Conservation (phyloP, 2,113 vertebrate species). For the Centropus unirufus region DNA sequence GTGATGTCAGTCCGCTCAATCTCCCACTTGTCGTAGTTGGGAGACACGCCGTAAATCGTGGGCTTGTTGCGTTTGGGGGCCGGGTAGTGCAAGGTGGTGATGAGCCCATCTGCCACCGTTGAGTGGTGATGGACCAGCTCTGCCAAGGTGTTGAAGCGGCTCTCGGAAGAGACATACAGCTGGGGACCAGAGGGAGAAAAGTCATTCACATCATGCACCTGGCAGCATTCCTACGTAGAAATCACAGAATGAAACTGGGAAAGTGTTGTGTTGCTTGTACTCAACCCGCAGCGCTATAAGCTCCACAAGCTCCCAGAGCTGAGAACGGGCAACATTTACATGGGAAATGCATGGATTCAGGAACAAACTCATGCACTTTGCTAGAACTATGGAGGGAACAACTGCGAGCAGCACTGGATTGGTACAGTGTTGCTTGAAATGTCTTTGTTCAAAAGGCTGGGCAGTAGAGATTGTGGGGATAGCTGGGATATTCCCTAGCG, state of each 20-base stretch:
- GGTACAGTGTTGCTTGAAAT: not conserved
- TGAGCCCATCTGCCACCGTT: slow-evolving; percentile 94
- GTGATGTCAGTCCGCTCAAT: slow-evolving; percentile 99
- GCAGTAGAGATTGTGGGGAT: not conserved
- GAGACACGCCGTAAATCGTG: slow-evolving; percentile 96
- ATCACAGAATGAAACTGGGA: fast-evolving
- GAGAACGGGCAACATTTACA: not conserved
- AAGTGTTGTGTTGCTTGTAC: not conserved
- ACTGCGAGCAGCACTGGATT: not conserved
- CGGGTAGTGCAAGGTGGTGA: slow-evolving; percentile 96
- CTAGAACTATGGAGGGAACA: not conserved
- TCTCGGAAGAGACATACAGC: slow-evolving; percentile 98
- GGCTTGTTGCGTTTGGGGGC: slow-evolving; percentile 98
- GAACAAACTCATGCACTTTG: not conserved
- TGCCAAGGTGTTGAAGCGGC: slow-evolving; percentile 95
- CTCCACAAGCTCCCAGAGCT: not conserved
- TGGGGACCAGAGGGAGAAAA: slow-evolving; percentile 48
- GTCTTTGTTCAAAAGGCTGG: not conserved
- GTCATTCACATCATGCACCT: not conserved
- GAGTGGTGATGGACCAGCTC: slow-evolving; percentile 98
- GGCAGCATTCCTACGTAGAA: fast-evolving
- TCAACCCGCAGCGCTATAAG: not conserved
- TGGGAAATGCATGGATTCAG: not conserved
- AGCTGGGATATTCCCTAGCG: not conserved
- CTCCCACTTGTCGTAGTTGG: slow-evolving; percentile 99